phyloP scores from a whole-genome alignment of 1,140 invertebrate species.

The Theocolax elegans region DNA sequence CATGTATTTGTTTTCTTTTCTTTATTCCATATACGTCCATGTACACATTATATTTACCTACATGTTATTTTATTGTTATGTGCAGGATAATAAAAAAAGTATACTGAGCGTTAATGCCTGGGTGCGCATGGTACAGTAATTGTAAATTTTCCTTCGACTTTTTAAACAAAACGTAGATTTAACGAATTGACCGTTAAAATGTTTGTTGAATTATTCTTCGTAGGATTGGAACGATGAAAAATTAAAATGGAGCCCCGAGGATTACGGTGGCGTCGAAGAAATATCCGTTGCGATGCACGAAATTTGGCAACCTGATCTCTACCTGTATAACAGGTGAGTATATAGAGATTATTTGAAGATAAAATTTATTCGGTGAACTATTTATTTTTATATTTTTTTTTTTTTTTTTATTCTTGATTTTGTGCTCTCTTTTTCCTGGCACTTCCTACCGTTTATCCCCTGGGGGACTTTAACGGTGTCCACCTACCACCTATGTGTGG shows the following conservation, averaged over 20 bases:
- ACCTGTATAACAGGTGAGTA: conserved; percentile 70
- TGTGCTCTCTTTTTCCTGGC: too few species aligned
- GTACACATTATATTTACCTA: too few species aligned
- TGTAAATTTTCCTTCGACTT: background rate
- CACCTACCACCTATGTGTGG: too few species aligned
- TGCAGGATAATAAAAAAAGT: conserved; percentile 30
- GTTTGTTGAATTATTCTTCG: conserved; percentile 42
- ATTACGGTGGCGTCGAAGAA: conserved; percentile 70
- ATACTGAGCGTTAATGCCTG: conserved; percentile 28
- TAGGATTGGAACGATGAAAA: conserved; percentile 75
- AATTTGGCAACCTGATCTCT: conserved; percentile 75
- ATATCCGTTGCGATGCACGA: conserved; percentile 72
- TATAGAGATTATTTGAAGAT: background rate
- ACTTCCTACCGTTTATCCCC: too few species aligned
- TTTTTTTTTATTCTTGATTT: too few species aligned
- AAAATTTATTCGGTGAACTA: too few species aligned
- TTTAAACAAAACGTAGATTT: background rate
- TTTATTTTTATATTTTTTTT: too few species aligned
- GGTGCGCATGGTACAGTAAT: conserved; percentile 33
- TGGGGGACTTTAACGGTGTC: too few species aligned
- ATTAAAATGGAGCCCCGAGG: conserved; percentile 70
- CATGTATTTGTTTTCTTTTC: background rate
- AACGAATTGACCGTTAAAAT: conserved; percentile 20
- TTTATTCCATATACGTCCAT: too few species aligned
- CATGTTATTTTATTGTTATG: too few species aligned